These are phyloP conservation scores for Papilio glaucus DNA, from an alignment of 1,140 invertebrate species.

Conservation along the genomic window DNA sequence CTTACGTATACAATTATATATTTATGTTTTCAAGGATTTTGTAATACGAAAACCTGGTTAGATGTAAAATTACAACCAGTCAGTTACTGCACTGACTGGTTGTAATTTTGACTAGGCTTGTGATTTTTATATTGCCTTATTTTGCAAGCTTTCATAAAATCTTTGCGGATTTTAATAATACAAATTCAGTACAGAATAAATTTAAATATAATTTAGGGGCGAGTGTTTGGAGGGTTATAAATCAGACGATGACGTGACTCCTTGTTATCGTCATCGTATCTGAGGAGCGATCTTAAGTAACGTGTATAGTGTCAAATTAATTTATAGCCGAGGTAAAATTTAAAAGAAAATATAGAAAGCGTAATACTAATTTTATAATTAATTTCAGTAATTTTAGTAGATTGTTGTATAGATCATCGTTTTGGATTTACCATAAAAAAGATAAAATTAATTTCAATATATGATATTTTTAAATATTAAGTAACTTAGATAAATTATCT, in stretches of 20 bases:
- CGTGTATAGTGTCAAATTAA: conserved; percentile 15
- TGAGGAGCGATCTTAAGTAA: background rate
- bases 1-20: too few species aligned
- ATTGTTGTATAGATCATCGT: too few species aligned
- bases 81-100: too few species aligned
- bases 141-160: background rate
- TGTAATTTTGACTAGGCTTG: too few species aligned
- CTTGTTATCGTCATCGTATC: conserved; percentile 17
- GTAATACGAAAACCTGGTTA: too few species aligned
- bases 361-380: too few species aligned
- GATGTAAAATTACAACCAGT: too few species aligned
- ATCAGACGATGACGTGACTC: conserved; percentile 5
- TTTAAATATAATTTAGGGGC: conserved; percentile 3
- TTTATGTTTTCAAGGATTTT: too few species aligned
- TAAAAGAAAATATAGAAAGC: background rate
- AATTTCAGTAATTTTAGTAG: too few species aligned
- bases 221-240: conserved; percentile 10
- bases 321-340: background rate
- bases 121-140: background rate
- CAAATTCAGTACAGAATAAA: conserved; percentile 7
- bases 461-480: background rate
- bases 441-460: too few species aligned
- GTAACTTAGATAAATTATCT: background rate
- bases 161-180: background rate
- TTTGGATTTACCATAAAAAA: too few species aligned